A percentile compares a stretch with the other conserved stretches of the same genome.
phyloP scores from a whole-genome alignment of 2,888 invertebrate species.

The Coleophora deauratella region DNA sequence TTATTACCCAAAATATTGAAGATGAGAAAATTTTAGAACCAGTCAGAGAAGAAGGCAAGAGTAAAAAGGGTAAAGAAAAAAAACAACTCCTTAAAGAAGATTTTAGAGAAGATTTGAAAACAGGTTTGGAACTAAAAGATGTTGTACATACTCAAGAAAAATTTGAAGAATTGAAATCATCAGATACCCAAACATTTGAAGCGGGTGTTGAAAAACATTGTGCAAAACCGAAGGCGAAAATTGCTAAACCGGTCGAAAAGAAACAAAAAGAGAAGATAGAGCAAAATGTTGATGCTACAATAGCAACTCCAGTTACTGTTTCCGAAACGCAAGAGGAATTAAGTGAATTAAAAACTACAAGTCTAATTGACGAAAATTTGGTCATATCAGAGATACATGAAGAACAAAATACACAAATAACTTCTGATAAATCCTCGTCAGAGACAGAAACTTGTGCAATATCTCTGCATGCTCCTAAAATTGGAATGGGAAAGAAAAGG shows the following conservation, averaged over 20 bases:
- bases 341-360: neutral
- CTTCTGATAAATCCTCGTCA: no score
- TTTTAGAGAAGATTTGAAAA: constrained; percentile 5
- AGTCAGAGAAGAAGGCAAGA: constrained; percentile 6
- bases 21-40: neutral
- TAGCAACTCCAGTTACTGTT: neutral
- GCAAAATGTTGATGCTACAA: no score
- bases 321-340: neutral
- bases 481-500: constrained; percentile 8
- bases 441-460: neutral
- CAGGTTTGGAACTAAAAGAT: no score
- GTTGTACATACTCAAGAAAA: no score
- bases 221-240: constrained; percentile 48
- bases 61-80: constrained; percentile 25
- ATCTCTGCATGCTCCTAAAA: neutral
- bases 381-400: neutral
- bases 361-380: neutral
- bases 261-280: constrained; percentile 30
- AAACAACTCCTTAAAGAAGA: constrained; percentile 18
- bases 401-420: neutral
- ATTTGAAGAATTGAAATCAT: no score
- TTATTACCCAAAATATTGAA: neutral
- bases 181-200: no score
- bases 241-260: constrained; percentile 53
- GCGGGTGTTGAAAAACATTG: no score